phyloP scores from a whole-genome alignment of 2,797 vertebrate genomes.

The Lepus oiostolus region DNA sequence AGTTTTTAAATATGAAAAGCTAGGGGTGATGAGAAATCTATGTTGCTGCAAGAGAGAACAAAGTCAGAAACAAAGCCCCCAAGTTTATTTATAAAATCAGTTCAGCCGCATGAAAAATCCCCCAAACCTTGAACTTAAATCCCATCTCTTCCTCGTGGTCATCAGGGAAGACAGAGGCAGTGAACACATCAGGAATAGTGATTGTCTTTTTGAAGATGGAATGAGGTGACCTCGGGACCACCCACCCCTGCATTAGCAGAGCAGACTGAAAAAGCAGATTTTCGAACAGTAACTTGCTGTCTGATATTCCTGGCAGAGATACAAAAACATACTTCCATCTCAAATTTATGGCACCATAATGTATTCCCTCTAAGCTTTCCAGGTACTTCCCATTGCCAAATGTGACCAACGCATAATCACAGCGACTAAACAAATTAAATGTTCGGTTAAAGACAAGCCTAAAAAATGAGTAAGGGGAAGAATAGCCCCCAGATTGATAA shows the following conservation, averaged over 20 bases:
- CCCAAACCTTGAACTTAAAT: conserved; percentile 29
- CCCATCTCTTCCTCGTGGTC: background rate
- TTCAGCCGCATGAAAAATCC: background rate
- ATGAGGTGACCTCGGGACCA: conserved; percentile 63
- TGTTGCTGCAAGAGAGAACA: background rate
- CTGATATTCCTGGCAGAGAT: conserved; percentile 77
- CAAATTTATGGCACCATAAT: conserved; percentile 74
- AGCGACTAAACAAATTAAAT: conserved; percentile 72
- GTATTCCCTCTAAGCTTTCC: conserved; percentile 76
- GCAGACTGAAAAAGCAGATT: conserved; percentile 67
- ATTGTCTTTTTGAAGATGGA: conserved; percentile 57
- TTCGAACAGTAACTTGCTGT: conserved; percentile 50
- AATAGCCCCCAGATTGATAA: conserved; percentile 64
- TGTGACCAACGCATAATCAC: conserved; percentile 68
- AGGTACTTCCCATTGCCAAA: conserved; percentile 67
- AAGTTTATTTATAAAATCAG: conserved; percentile 3
- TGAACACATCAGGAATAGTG: conserved; percentile 76
- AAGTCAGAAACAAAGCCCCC: background rate
- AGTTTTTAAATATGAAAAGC: background rate
- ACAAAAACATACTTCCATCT: conserved; percentile 75
- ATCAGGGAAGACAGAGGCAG: background rate
- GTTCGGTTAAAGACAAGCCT: conserved; percentile 75
- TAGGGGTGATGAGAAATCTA: background rate
- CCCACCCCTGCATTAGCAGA: conserved; percentile 24
- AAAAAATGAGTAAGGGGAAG: conserved; percentile 35